phyloP scores from a whole-genome alignment of 2,888 invertebrate genomes.

The Celastrina argiolus region DNA sequence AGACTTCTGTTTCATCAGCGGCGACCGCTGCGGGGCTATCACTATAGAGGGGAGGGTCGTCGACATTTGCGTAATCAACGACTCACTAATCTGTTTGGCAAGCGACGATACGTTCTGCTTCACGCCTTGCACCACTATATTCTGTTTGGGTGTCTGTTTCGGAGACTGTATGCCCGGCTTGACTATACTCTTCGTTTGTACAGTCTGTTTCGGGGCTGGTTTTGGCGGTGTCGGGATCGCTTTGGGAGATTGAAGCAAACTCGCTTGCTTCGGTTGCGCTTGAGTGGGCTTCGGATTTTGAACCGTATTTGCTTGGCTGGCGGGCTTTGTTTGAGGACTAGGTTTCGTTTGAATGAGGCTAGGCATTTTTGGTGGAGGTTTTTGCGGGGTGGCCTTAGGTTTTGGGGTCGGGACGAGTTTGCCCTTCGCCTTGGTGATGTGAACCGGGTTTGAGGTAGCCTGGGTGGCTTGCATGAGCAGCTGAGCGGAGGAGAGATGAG shows the following conservation, averaged over 20 bases:
- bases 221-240: conserved; percentile 28
- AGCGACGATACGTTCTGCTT: conserved; percentile 34
- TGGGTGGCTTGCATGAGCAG: conserved; percentile 62
- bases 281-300: conserved; percentile 23
- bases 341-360: conserved; percentile 39
- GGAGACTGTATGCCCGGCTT: conserved; percentile 42
- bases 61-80: conserved; percentile 34
- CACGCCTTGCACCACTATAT: conserved; percentile 30
- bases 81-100: conserved; percentile 32
- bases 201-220: conserved; percentile 25
- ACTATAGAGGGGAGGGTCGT: conserved; percentile 51
- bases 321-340: conserved; percentile 24
- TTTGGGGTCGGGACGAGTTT: conserved; percentile 48
- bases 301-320: conserved; percentile 24
- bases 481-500: conserved; percentile 61
- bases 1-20: conserved; percentile 58
- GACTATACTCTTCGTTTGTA: conserved; percentile 32
- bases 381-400: conserved; percentile 37
- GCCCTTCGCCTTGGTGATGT: conserved; percentile 41
- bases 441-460: conserved; percentile 37
- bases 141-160: conserved; percentile 38
- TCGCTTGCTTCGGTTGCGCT: conserved; percentile 28
- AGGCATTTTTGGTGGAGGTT: conserved; percentile 36
- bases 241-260: conserved; percentile 25
- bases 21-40: conserved; percentile 52